Percentiles rank a stretch among this genome's conserved stretches.
Conservation (phyloP, 2,113 vertebrate species). For the Semnornis frantzii region DNA sequence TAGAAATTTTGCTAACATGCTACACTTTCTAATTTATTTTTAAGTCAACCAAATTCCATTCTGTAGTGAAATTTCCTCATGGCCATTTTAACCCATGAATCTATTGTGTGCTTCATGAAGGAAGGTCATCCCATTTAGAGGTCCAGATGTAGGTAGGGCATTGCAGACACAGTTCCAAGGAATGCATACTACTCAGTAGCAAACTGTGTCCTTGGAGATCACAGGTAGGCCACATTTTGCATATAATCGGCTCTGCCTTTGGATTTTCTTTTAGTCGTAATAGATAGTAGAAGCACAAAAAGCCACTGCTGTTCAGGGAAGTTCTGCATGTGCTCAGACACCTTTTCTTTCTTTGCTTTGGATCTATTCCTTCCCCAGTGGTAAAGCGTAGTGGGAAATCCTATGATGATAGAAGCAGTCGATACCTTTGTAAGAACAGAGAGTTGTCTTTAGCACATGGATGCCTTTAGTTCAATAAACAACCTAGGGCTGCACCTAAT, state of each 20-base stretch:
- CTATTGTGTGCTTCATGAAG: neutral
- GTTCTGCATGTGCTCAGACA: constrained; percentile 36
- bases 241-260: neutral
- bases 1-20: constrained; percentile 6
- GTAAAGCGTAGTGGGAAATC: constrained; percentile 40
- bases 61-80: neutral
- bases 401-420: constrained; percentile 46
- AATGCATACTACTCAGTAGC: neutral
- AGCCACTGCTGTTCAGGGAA: constrained; percentile 52
- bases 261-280: constrained; percentile 3
- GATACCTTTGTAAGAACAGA: constrained; percentile 50
- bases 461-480: constrained; percentile 62
- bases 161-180: neutral
- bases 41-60: neutral
- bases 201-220: neutral
- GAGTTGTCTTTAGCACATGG: constrained; percentile 4
- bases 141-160: neutral
- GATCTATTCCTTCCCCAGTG: constrained; percentile 53
- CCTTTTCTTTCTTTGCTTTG: constrained; percentile 48
- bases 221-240: constrained; percentile 14
- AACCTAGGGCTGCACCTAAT: constrained; percentile 42
- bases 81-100: neutral
- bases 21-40: constrained; percentile 13
- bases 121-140: neutral
- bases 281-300: constrained; percentile 23